Evolutionary conservation across 2,797 vertebrate species (phyloP), one percentile per base, ranked within the genome.

Genomic region (Carduelis carduelis): DNA sequence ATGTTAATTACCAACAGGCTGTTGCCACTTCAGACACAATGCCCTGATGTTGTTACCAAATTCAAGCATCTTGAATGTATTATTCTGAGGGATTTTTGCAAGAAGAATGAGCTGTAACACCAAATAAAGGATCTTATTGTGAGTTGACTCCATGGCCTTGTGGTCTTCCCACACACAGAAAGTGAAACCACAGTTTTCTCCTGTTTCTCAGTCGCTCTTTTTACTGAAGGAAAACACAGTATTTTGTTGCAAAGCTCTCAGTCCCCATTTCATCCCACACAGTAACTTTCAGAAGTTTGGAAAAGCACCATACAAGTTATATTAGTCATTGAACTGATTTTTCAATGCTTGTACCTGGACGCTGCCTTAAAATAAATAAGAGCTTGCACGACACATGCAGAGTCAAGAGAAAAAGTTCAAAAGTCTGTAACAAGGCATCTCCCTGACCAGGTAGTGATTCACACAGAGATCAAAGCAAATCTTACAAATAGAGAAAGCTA

Each of bases 401-500:
- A 78, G 52, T 37, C 21, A 26, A 53, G 39, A 89, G 27, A 87
- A 75, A 69, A 55, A 28, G 35, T 83, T 90, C 44, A 52, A 4
- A 78, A 88, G 28, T 57, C 70, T 61, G 23, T 5, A 52, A 43
- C 11, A 39, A 75, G 14, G 65, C n/a, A 28, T 26, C 12, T 87
- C 30, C 56, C 24, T 37, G 41, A 52, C 8, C 18, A 50, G 4
- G 26, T 26, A 87, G 66, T 64, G 93, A 89, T 24, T 28, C 43
- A 83, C 50, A 71, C 27, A 78, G 9, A 88, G 53, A 82, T 53
- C 32, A 78, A 93, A 92, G 41, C 11, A 89, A 89, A 59, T 84
- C 49, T 87, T 72, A 93, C 3, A 89, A 35, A 90, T 68, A 88
- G 15, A 22, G 47, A 47, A 17, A 93, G 97, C 98, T 98, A 99